Evolutionary conservation across 2,113 vertebrate genomes (phyloP), one percentile per base, ranked within the genome.

Genomic region (Brachyhypopomus occidentalis): DNA sequence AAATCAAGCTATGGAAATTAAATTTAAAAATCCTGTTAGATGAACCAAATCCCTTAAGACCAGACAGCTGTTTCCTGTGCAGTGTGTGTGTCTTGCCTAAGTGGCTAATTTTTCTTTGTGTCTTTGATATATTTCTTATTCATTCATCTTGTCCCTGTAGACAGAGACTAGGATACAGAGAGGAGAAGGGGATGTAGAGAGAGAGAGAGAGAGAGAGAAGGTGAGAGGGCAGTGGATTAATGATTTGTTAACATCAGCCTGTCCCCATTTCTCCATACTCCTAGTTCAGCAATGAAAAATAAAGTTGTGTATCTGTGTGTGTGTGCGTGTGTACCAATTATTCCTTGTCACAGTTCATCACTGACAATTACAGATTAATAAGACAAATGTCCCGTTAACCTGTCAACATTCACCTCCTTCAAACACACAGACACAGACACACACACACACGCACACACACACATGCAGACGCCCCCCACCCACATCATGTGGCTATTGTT

Each of bases 191-290:
- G n/a, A n/a, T n/a, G n/a, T n/a, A 48, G 4, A 48, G 41, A 48
- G 41, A 48, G 9, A 11, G 41, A 11, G 41, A 1, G 59, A 23
- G 41, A 36, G 25, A 38, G 30, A 64, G 45, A 20, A 20, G 69
- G 22, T 76, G 64, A 74, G 69, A 80, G 79, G 88, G 56, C 60
- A 48, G 59, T 41, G 88, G 89, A 92, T 92, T 77, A 88, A 91
- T 90, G 89, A 83, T 90, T 86, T 86, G 90, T 89, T 87, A 89
- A 90, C 89, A 88, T 74, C 72, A 86, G 71, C 16, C 84, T 78
- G 86, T 80, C 78, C 88, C 91, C 83, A 76, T 81, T 79, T 83
- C 77, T 71, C 76, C 8, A 2, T 14, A 25, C 23, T 38, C 14
- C 48, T n/a, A 56, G 60, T 67, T 80, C n/a, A 66, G 20, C 45